Conservation (phyloP, 2,113 vertebrate species). For the Carollia perspicillata region DNA sequence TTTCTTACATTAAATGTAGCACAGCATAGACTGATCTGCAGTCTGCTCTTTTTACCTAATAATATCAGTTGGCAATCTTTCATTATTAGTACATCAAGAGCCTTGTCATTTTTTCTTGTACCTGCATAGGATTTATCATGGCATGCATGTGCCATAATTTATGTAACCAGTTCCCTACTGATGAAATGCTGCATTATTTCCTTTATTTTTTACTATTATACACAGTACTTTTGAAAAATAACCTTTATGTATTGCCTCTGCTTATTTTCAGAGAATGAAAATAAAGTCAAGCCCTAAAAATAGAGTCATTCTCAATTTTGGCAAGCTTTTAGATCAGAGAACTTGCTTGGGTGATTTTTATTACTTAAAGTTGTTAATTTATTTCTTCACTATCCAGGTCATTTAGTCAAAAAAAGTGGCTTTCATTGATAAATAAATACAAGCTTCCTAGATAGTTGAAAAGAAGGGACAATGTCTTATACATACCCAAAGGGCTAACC, state of each 20-base stretch:
- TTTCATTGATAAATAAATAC: not conserved
- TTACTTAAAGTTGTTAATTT: not conserved
- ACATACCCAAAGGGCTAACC: not conserved
- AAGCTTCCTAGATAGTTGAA: not conserved
- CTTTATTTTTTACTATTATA: not conserved
- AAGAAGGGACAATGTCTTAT: not conserved
- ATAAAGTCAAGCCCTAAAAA: not conserved
- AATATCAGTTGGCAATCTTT: not conserved
- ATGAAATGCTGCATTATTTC: not conserved
- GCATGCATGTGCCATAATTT: not conserved
- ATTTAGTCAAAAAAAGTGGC: not conserved
- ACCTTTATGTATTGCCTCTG: not conserved
- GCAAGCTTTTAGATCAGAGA: not conserved
- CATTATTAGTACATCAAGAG: not conserved
- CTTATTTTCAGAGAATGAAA: slow-evolving; percentile 17
- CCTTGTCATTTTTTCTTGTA: not conserved
- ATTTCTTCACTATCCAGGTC: not conserved
- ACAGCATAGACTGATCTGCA: not conserved
- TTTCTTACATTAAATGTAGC: not conserved
- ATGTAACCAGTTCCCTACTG: not conserved
- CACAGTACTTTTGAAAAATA: slow-evolving; percentile 11
- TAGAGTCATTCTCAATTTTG: not conserved
- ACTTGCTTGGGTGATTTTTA: not conserved
- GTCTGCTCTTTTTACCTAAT: not conserved
- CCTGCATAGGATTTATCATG: not conserved